Base-by-base conservation (phyloP, 1,140 invertebrate species). In the Pinna nobilis region DNA sequence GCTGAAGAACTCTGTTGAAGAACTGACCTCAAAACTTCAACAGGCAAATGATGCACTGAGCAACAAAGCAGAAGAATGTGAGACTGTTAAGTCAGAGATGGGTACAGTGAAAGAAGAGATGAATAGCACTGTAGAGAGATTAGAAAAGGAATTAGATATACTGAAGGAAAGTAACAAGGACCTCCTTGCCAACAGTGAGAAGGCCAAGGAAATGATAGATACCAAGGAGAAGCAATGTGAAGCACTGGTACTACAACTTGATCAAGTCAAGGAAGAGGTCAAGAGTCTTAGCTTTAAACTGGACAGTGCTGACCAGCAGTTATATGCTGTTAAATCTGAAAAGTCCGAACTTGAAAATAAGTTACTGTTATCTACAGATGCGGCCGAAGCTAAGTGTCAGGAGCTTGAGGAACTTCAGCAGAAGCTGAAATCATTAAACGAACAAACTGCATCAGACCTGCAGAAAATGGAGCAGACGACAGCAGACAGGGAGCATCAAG, bases 11-110 rank as follows among this genome's bases (percentile, higher is more conserved):
- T n/a, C n/a, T n/a, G n/a, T 59, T 7, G 55, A 33, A 33, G 55
- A 59, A 59, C 23, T 59, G 55, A 35, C 30, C 30, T 35, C 15
- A 4, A 59, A n/a, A 35, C 18, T 70, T 33, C 66, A 75, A 66
- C 73, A 75, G 28, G 66, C 73, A 28, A 68, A 75, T n/a, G 66
- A 69, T 23, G 60, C 73, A 28, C 28, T 74, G 4, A 23, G 28
- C 5, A 15, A 25, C 3, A 74, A 69, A 53, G 65, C 41, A 53
- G 28, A 61, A 11, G 70, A 68, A n/a, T n/a, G n/a, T n/a, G n/a
- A n/a, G n/a, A n/a, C n/a, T n/a, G n/a, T 66, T 2, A 51, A 25
- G 13, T 13, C 35, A 11, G 33, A 66, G 0, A 18, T 66, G 1
- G 63, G 53, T 3, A 3, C 23, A 6, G 7, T 66, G 20, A 53